These are phyloP conservation scores for Aurelia coerulea DNA, from an alignment of 30 jellyfish, hydroid and myxozoan genomes.

Conservation along the genomic window DNA sequence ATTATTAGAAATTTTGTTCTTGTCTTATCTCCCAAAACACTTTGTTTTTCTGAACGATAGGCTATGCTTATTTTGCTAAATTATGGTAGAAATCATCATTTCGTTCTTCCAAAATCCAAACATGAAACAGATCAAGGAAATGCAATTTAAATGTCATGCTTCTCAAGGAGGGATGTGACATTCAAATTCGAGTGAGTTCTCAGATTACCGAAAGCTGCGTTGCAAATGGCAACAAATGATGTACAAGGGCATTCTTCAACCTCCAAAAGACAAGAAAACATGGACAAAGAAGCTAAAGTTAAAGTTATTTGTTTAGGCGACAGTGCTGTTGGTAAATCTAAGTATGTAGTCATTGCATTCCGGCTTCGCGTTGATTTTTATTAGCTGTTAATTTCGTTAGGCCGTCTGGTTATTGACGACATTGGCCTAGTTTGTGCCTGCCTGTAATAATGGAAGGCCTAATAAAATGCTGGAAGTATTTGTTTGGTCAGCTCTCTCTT, in stretches of 20 bases:
- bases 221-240: slow-evolving; percentile 73
- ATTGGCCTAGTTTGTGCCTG: too few relatives aligned
- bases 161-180: neutral
- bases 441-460: too few relatives aligned
- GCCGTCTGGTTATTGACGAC: neutral
- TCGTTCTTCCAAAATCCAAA: too few relatives aligned
- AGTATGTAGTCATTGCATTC: slow-evolving; percentile 57
- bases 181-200: neutral
- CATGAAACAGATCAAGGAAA: too few relatives aligned
- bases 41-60: too few relatives aligned
- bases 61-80: too few relatives aligned
- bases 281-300: slow-evolving; percentile 84
- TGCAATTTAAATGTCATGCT: too few relatives aligned
- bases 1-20: too few relatives aligned
- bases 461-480: too few relatives aligned
- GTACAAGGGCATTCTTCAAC: slow-evolving; percentile 19
- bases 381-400: neutral
- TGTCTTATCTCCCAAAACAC: too few relatives aligned
- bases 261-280: slow-evolving; percentile 2
- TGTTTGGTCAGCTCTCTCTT: too few relatives aligned
- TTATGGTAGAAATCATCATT: too few relatives aligned
- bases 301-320: slow-evolving; percentile 93
- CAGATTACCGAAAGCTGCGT: neutral
- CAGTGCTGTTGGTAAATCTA: slow-evolving; percentile 97
- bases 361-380: neutral